Evolutionary conservation across 2,888 invertebrate genomes (phyloP), one percentile per base, ranked within the genome.

Genomic region (Galeopsomyia nigrocyanea): DNA sequence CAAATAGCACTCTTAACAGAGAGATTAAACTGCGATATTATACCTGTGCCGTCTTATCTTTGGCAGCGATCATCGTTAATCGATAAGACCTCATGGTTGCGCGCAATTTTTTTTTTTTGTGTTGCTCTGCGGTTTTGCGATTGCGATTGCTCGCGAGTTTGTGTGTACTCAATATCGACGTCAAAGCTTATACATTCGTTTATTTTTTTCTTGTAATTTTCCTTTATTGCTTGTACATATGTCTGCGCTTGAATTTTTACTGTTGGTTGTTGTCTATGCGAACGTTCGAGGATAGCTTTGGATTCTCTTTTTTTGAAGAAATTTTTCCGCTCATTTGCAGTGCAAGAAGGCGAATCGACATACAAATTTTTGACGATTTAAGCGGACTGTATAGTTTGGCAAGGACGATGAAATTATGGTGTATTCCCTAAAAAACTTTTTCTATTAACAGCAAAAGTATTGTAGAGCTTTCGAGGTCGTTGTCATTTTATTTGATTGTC

Each of bases 1-100:
- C 55, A 55, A 66, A 56, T 65, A 55, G 53, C 51, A 21, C 53
- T 55, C 56, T 64, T 61, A 60, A 55, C n/a, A 58, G 46, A 19
- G 53, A 70, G 64, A 70, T 70, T 65, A 65, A 39, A 56, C 21
- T 31, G 56, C 31, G 66, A 71, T 71, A 71, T 19, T 26, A 13
- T 5, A 26, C 26, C 26, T 2, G 26, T 5, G 26, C n/a, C n/a
- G 57, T 31, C 63, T 72, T 72, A 71, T 71, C 71, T 22, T 26
- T 22, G 26, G 50, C 16, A 2, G 51, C 26, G 67, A 67, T 57
- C 67, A 67, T 71, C 57, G 56, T 71, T 63, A 62, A 67, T 71
- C 71, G 71, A 67, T 67, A 71, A 67, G 57, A 46, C 57, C 49
- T 63, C 62, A 21, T 51, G 60, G 67, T 13, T 39, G 56, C 21